A percentile compares a stretch with the other conserved stretches of the same genome.
Evolutionary conservation across 2,888 invertebrate genomes (phyloP).

Genomic region (Colostygia pectinataria): DNA sequence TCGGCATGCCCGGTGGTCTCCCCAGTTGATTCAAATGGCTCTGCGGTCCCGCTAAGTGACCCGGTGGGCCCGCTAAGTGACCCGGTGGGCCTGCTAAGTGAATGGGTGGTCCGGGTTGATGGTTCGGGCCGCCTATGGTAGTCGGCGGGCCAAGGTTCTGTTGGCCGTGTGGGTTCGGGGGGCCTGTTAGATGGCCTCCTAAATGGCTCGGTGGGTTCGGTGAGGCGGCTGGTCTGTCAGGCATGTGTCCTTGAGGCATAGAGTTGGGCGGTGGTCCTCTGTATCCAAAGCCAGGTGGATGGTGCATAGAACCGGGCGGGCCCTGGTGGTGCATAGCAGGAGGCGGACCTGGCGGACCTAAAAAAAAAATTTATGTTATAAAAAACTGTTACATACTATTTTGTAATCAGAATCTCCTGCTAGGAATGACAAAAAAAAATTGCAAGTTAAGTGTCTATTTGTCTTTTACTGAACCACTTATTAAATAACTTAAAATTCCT

Average conservation of each 20-base stretch:
- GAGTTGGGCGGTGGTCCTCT: slow-evolving; percentile 32
- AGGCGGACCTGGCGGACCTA: slow-evolving; percentile 21
- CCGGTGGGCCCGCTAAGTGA: slow-evolving; percentile 2
- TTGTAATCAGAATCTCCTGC: no score
- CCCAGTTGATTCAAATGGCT: slow-evolving; percentile 14
- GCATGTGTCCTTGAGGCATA: slow-evolving; percentile 36
- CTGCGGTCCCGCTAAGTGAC: slow-evolving; percentile 4
- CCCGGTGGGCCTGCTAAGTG: slow-evolving; percentile 9
- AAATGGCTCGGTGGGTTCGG: slow-evolving; percentile 16
- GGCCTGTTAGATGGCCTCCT: slow-evolving; percentile 10
- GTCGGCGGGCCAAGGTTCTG: slow-evolving; percentile 56
- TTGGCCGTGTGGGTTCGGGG: slow-evolving; percentile 33
- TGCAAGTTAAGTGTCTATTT: no score
- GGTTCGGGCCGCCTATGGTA: slow-evolving; percentile 7
- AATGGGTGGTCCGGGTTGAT: slow-evolving; percentile 1
- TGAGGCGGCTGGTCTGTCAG: slow-evolving; percentile 26
- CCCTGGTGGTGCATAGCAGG: slow-evolving; percentile 34
- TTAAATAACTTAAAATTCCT: no score
- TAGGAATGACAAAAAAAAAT: no score
- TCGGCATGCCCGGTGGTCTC: slow-evolving; percentile 5
- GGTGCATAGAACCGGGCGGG: slow-evolving; percentile 27
- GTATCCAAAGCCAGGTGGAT: slow-evolving; percentile 29
- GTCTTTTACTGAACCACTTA: no score
- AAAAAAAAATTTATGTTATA: not conserved
- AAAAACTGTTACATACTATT: no score